These are phyloP conservation scores for Gortyna flavago DNA, from an alignment of 2,888 invertebrate species.

Conservation along the genomic window DNA sequence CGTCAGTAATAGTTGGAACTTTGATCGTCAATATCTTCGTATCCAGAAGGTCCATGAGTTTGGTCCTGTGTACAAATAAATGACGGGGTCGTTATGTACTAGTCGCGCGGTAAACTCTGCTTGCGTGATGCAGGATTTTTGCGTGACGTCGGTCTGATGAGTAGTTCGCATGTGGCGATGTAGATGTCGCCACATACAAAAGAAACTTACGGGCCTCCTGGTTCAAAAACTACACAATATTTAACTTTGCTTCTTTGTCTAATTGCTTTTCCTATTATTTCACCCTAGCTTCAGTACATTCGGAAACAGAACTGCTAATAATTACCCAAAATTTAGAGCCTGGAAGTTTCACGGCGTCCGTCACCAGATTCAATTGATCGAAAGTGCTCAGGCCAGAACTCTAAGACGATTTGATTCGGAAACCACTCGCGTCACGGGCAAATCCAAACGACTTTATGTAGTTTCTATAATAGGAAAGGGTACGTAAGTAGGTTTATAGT, in stretches of 20 bases:
- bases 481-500: not conserved
- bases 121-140: not conserved
- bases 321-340: conserved; percentile 12
- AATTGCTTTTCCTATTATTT: not conserved
- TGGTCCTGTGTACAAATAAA: too few species aligned
- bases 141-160: not conserved
- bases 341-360: not conserved
- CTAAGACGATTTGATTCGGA: conserved; percentile 41
- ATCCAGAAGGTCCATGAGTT: too few species aligned
- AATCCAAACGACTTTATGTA: not conserved
- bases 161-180: not conserved
- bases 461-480: not conserved
- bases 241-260: not conserved
- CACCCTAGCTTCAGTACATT: not conserved
- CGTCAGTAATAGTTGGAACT: too few species aligned
- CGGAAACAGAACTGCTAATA: not conserved
- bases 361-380: conserved; percentile 42
- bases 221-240: not conserved
- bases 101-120: not conserved
- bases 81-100: not conserved
- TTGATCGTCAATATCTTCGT: too few species aligned
- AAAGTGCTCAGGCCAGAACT: conserved; percentile 39
- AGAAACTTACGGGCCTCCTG: not conserved
- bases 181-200: not conserved
- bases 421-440: conserved; percentile 30